Conservation (phyloP, 2,888 invertebrate species). For the Congeria kusceri region DNA sequence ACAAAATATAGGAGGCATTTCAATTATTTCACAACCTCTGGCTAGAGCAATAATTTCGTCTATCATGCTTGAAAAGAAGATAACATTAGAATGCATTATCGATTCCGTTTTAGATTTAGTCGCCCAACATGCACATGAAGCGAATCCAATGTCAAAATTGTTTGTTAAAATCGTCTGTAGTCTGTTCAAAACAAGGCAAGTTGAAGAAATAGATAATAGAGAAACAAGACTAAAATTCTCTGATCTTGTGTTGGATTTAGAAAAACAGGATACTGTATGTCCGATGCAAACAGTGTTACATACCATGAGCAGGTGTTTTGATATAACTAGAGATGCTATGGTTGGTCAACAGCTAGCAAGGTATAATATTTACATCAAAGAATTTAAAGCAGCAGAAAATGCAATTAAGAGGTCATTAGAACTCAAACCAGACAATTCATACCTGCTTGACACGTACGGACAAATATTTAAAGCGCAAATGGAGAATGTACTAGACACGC, state of each 20-base stretch:
- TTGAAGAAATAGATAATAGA: slow-evolving; percentile 20
- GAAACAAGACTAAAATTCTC: slow-evolving; percentile 61
- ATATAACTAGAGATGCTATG: slow-evolving; percentile 71
- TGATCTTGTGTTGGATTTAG: slow-evolving; percentile 67
- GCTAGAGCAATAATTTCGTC: slow-evolving; percentile 35
- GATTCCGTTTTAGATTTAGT: slow-evolving; percentile 25
- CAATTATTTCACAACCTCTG: slow-evolving; percentile 46
- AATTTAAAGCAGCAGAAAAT: slow-evolving; percentile 67
- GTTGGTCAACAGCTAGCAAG: slow-evolving; percentile 75
- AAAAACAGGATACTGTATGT: slow-evolving; percentile 51
- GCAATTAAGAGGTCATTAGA: slow-evolving; percentile 63
- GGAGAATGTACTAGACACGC: slow-evolving; percentile 33
- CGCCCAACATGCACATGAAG: slow-evolving; percentile 4
- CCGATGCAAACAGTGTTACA: slow-evolving; percentile 50
- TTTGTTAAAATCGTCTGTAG: slow-evolving; percentile 39
- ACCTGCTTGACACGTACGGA: slow-evolving; percentile 75
- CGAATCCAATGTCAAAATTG: slow-evolving; percentile 33
- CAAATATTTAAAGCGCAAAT: slow-evolving; percentile 67
- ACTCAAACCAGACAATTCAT: slow-evolving; percentile 67
- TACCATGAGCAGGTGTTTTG: slow-evolving; percentile 63
- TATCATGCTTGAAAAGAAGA: slow-evolving; percentile 10
- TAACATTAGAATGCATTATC: slow-evolving; percentile 20
- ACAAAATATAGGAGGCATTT: slow-evolving; percentile 10
- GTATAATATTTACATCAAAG: slow-evolving; percentile 65
- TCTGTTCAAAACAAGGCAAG: slow-evolving; percentile 41